These are phyloP conservation scores for Mamestra brassicae DNA, from an alignment of 2,888 invertebrate genomes.

Conservation along the genomic window DNA sequence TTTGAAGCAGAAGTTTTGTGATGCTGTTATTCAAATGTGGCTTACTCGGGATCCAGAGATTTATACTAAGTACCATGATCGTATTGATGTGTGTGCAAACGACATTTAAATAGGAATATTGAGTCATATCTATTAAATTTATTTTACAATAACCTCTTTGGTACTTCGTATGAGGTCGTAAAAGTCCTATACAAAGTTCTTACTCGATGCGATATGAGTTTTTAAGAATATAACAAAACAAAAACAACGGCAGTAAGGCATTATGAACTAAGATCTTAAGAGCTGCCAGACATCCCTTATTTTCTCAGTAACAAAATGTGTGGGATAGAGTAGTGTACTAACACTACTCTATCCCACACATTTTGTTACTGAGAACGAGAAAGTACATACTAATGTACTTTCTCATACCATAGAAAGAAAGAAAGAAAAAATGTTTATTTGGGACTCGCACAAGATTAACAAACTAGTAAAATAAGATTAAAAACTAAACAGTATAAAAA, in stretches of 20 bases:
- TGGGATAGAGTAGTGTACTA: too few species aligned
- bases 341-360: too few species aligned
- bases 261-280: background rate
- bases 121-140: background rate
- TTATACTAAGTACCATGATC: background rate
- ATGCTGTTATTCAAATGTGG: background rate
- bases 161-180: conserved; percentile 31
- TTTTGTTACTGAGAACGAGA: too few species aligned
- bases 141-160: conserved; percentile 29
- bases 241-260: conserved; percentile 29
- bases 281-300: too few species aligned
- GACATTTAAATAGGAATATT: conserved; percentile 2
- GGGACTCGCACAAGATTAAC: too few species aligned
- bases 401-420: too few species aligned
- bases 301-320: too few species aligned
- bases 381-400: too few species aligned
- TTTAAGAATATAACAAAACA: conserved; percentile 47
- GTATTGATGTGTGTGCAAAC: background rate
- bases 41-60: background rate
- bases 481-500: too few species aligned
- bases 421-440: too few species aligned
- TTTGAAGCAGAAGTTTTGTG: background rate
- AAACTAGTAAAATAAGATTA: too few species aligned
- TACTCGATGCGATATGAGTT: conserved; percentile 28
- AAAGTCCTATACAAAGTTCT: conserved; percentile 14